Evolutionary conservation across 2,888 invertebrate genomes (phyloP).

Genomic region (Pardosa pseudoannulata): DNA sequence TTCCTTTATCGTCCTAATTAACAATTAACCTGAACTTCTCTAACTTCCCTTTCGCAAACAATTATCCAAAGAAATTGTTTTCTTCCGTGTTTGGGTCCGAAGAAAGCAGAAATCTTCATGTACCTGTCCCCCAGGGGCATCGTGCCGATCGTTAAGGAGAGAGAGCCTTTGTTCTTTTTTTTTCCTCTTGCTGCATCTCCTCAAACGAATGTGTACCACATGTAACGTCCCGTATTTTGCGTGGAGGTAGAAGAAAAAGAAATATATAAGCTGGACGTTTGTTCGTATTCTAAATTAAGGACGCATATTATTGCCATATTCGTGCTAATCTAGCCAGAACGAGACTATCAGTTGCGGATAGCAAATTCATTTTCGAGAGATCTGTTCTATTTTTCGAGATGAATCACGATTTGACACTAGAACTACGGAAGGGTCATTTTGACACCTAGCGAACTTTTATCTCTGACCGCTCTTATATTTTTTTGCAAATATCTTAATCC

Average conservation of each 20-base stretch:
- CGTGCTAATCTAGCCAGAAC: too few species aligned
- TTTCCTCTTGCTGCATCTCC: background rate
- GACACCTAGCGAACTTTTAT: too few species aligned
- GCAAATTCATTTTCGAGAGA: too few species aligned
- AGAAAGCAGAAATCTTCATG: background rate
- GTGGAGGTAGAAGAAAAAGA: too few species aligned
- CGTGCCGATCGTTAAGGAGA: background rate
- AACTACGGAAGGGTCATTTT: too few species aligned
- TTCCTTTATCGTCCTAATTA: background rate
- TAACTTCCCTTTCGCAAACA: background rate
- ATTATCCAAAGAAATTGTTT: background rate
- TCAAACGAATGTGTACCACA: background rate
- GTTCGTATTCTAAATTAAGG: background rate
- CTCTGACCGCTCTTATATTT: too few species aligned
- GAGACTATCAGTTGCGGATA: too few species aligned
- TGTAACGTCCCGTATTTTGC: background rate
- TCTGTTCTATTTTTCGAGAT: too few species aligned
- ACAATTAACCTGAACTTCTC: background rate
- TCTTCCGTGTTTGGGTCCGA: background rate
- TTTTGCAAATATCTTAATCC: too few species aligned
- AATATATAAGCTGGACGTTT: too few species aligned
- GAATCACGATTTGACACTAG: too few species aligned
- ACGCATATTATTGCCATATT: background rate
- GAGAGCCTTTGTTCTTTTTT: background rate
- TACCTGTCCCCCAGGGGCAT: background rate